Evolutionary conservation across 2,797 vertebrate species (phyloP).

Genomic region (Lepus townsendii): DNA sequence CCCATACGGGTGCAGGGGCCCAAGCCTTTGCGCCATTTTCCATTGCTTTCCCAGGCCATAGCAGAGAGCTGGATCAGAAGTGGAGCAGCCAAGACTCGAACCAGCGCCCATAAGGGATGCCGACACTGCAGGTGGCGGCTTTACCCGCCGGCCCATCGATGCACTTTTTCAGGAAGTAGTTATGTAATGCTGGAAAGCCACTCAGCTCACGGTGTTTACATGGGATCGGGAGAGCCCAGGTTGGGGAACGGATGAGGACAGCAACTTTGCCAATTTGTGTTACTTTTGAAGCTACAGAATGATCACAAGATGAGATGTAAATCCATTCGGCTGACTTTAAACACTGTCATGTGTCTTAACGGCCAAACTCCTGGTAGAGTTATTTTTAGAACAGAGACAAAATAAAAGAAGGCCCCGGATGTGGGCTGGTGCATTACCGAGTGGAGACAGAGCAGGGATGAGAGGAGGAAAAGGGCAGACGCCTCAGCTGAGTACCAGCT

Average conservation of each 20-base stretch:
- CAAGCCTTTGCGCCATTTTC: no score
- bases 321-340: background rate
- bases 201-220: background rate
- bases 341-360: background rate
- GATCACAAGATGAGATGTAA: background rate
- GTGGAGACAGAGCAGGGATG: background rate
- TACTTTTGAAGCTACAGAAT: background rate
- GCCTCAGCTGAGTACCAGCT: background rate
- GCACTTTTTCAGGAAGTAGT: background rate
- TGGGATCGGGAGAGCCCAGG: no score
- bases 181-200: background rate
- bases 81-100: no score
- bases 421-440: background rate
- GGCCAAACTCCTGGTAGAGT: background rate
- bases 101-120: no score
- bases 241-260: no score
- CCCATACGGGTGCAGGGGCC: no score
- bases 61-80: no score
- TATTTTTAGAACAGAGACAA: background rate
- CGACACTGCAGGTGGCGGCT: no score
- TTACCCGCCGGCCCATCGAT: background rate
- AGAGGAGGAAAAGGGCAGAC: background rate
- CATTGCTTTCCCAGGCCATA: no score
- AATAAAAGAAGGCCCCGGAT: background rate
- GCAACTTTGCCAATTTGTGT: background rate